Conservation (phyloP, 2,797 vertebrate species). For the Acanthurus leucopareius region DNA sequence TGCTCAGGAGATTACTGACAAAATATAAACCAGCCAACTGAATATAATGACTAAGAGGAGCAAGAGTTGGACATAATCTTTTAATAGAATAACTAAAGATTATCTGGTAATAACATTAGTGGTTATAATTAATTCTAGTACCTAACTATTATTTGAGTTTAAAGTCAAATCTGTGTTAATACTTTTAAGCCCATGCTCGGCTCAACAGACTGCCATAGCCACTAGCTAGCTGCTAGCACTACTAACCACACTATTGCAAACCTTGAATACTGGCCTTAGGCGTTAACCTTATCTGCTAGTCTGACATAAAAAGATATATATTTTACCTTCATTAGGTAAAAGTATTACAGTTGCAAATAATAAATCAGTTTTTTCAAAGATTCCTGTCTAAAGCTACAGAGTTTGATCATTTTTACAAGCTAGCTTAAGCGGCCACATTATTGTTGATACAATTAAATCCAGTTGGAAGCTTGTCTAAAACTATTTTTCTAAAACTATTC, state of each 20-base stretch:
- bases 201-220: not conserved
- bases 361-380: not conserved
- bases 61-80: not conserved
- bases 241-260: too few species aligned
- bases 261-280: not conserved
- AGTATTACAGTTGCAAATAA: not conserved
- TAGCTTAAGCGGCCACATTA: not conserved
- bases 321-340: not conserved
- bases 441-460: too few species aligned
- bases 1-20: conserved; percentile 13
- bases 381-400: not conserved
- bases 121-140: conserved; percentile 16
- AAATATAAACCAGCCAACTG: conserved; percentile 15
- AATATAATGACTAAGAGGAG: conserved; percentile 7
- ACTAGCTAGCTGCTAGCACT: not conserved
- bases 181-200: not conserved
- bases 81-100: conserved; percentile 7
- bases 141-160: not conserved
- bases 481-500: not conserved
- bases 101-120: not conserved
- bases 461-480: not conserved
- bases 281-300: not conserved
- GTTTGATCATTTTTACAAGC: not conserved
- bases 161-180: conserved; percentile 10
- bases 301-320: not conserved